Conservation (phyloP, 2,888 invertebrate species). For the Protodeltote pygarga region DNA sequence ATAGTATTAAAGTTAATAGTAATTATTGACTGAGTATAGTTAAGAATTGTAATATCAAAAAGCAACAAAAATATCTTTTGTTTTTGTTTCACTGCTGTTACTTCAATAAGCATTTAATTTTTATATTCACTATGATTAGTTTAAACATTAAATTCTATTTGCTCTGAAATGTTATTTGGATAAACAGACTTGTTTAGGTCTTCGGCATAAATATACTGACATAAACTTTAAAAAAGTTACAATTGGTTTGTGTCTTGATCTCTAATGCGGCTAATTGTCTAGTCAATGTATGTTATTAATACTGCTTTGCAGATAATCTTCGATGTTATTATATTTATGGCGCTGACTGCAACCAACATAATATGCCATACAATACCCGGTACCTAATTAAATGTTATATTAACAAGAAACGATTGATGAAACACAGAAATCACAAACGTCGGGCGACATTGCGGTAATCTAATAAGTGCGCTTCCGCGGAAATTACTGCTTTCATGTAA, state of each 20-base stretch:
- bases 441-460: conserved; percentile 41
- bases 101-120: conserved; percentile 82
- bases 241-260: conserved; percentile 31
- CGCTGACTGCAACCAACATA: conserved; percentile 31
- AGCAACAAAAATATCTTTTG: conserved; percentile 59
- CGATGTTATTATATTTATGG: conserved; percentile 38
- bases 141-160: conserved; percentile 35
- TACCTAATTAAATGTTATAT: conserved; percentile 37
- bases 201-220: conserved; percentile 41
- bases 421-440: conserved; percentile 19
- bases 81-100: conserved; percentile 67
- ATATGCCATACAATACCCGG: conserved; percentile 38
- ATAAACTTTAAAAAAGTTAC: conserved; percentile 13
- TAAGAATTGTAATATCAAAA: conserved; percentile 68
- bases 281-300: conserved; percentile 28
- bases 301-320: conserved; percentile 22
- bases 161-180: conserved; percentile 37
- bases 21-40: conserved; percentile 81
- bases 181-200: conserved; percentile 34
- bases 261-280: conserved; percentile 34
- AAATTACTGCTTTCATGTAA: conserved; percentile 30
- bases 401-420: conserved; percentile 30
- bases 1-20: conserved; percentile 73
- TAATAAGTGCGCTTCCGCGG: conserved; percentile 6
- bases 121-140: conserved; percentile 52